These are phyloP conservation scores for Microctonus aethiopoides DNA, from an alignment of 2,888 invertebrate species.

Conservation along the genomic window DNA sequence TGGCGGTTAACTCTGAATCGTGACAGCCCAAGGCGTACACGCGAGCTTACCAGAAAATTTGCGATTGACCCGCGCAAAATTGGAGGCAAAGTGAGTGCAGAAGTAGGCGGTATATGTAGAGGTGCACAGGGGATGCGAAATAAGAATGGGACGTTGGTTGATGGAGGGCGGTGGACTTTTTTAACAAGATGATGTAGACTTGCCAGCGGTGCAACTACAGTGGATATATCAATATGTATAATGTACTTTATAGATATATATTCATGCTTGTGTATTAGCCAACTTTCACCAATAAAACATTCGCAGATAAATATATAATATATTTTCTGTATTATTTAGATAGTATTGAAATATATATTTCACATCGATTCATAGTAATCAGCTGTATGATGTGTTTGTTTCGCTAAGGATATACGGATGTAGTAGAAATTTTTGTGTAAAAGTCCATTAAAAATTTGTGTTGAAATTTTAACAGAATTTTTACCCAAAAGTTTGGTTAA, in stretches of 20 bases:
- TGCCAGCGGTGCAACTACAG: neutral
- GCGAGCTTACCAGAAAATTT: slow-evolving; percentile 66
- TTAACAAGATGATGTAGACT: slow-evolving; percentile 39
- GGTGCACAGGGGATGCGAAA: slow-evolving; percentile 32
- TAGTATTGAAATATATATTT: too few relatives aligned
- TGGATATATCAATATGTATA: slow-evolving; percentile 17
- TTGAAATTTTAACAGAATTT: too few relatives aligned
- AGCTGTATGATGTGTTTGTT: too few relatives aligned
- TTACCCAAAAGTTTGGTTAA: too few relatives aligned
- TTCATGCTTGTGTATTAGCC: slow-evolving; percentile 2
- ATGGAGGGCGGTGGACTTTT: slow-evolving; percentile 38
- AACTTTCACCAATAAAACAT: too few relatives aligned
- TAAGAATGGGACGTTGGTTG: slow-evolving; percentile 18
- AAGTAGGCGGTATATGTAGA: slow-evolving; percentile 23
- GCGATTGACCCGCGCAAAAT: slow-evolving; percentile 61
- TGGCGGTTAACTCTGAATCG: slow-evolving; percentile 64
- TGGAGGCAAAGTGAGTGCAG: slow-evolving; percentile 31
- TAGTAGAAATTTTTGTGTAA: too few relatives aligned
- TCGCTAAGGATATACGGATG: too few relatives aligned
- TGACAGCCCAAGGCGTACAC: slow-evolving; percentile 66
- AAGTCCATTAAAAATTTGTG: too few relatives aligned
- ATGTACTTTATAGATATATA: neutral
- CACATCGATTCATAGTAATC: too few relatives aligned
- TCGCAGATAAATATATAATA: too few relatives aligned
- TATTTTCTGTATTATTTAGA: too few relatives aligned